Evolutionary conservation across 1,140 invertebrate genomes (phyloP), one percentile per base, ranked within the genome.

Genomic region (Heliconius eleuchia): DNA sequence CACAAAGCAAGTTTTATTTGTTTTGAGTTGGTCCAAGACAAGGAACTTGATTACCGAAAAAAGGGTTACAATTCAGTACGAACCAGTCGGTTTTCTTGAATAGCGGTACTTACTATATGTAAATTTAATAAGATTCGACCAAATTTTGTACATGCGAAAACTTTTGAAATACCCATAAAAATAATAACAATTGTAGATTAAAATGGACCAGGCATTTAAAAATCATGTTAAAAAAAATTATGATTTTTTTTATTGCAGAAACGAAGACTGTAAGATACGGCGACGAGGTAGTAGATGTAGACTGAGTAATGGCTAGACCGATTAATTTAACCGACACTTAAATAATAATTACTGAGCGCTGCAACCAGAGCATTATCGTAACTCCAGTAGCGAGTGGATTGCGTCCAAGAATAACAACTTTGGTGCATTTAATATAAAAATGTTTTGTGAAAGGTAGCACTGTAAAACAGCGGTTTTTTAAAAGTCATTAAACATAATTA

Each of bases 261-360:
- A 57, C 72, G 42, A 74, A 78, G 57, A 74, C 16, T 74, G 18
- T 42, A 78, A 37, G 73, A 81, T 75, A 81, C 70, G 73, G 57
- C 76, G 76, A 78, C 77, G 42, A 76, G 70, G 71, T 78, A 78
- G 73, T 50, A 39, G 75, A 72, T 57, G 37, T 34, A 78, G 72
- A 34, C 77, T 76, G 73, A 81, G 80, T 74, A 78, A 78, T 72
- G 80, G 79, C 84, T 84, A 82, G 80, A 83, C 78, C 84, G 86
- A 91, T 92, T 93, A 91, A 85, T 87, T 87, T 87, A 90, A 89
- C 85, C 85, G 86, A 82, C 86, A 87, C 82, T 90, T 87, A 86
- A 91, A 91, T 89, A 91, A 91, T 91, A 92, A 92, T 91, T 90
- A 89, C 81, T 81, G 84, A 88, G 87, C 84, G 87, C 87, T 86